These are phyloP conservation scores for Rhabdophis nuchalis DNA, from an alignment of 2,797 vertebrate genomes.

Conservation along the genomic window DNA sequence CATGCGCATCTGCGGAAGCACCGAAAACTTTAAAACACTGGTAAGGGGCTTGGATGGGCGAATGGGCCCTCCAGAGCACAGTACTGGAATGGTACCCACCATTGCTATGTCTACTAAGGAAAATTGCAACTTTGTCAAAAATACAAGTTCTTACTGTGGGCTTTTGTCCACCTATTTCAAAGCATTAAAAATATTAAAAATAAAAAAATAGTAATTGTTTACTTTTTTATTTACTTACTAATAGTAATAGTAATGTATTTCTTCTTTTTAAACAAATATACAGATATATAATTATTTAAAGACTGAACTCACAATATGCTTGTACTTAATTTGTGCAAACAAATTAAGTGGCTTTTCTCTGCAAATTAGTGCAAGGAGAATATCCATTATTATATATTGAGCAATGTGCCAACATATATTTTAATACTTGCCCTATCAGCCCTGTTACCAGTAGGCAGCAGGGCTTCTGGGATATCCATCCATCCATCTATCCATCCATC, in stretches of 20 bases:
- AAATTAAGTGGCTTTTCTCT: not conserved
- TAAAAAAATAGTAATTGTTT: not conserved
- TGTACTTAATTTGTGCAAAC: too few species aligned
- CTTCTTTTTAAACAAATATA: too few species aligned
- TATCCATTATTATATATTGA: not conserved
- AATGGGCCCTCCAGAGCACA: too few species aligned
- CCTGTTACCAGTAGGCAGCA: not conserved
- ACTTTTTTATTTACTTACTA: too few species aligned
- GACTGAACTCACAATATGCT: not conserved
- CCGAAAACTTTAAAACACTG: too few species aligned
- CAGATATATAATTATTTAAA: too few species aligned
- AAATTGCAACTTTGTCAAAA: conserved; percentile 43
- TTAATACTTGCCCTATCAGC: not conserved
- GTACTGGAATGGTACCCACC: too few species aligned
- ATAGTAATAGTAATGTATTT: too few species aligned
- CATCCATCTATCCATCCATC: too few species aligned
- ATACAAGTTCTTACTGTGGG: conserved; percentile 38
- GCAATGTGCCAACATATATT: not conserved
- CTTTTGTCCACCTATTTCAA: conserved; percentile 46
- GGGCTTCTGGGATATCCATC: not conserved
- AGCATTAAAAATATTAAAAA: conserved; percentile 9
- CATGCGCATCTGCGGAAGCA: too few species aligned
- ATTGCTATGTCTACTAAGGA: too few species aligned
- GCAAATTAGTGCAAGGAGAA: not conserved
- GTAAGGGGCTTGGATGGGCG: too few species aligned